These are phyloP conservation scores for Catagonus wagneri DNA, from an alignment of 2,113 vertebrate genomes.

Conservation along the genomic window DNA sequence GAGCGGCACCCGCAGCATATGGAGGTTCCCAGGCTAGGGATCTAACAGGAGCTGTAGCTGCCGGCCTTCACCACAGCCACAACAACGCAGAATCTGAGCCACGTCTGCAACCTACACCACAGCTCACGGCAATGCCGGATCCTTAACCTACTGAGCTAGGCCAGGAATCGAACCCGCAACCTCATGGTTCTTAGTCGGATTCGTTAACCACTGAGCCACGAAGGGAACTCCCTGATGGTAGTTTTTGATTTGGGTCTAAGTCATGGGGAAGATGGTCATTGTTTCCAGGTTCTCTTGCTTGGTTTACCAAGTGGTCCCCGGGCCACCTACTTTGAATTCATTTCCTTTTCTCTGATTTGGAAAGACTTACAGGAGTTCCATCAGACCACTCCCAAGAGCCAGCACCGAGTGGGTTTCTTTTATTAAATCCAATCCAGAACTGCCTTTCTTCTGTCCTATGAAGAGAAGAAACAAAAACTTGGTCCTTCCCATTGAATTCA, in stretches of 20 bases:
- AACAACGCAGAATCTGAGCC: too few species aligned
- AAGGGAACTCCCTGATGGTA: too few species aligned
- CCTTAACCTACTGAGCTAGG: too few species aligned
- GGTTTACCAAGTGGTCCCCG: background rate
- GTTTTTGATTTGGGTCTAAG: background rate
- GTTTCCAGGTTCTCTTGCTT: background rate
- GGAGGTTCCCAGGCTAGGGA: too few species aligned
- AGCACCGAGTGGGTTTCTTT: slow-evolving; percentile 90
- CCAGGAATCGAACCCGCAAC: too few species aligned
- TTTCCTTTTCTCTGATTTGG: background rate
- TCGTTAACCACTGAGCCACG: too few species aligned
- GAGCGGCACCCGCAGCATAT: too few species aligned
- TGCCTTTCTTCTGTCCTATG: slow-evolving; percentile 91
- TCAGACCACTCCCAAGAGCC: slow-evolving; percentile 97
- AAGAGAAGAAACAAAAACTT: slow-evolving; percentile 68
- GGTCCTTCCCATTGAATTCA: background rate
- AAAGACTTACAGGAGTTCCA: slow-evolving; percentile 91
- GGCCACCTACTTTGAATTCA: background rate
- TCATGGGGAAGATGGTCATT: background rate
- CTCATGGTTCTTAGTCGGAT: too few species aligned
- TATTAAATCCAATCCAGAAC: slow-evolving; percentile 98
- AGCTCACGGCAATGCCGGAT: too few species aligned
- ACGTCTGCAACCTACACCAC: too few species aligned
- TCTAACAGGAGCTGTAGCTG: too few species aligned
- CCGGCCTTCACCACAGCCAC: too few species aligned